Base-by-base conservation (phyloP, 1,140 invertebrate genomes). In the Aethina tumida region DNA sequence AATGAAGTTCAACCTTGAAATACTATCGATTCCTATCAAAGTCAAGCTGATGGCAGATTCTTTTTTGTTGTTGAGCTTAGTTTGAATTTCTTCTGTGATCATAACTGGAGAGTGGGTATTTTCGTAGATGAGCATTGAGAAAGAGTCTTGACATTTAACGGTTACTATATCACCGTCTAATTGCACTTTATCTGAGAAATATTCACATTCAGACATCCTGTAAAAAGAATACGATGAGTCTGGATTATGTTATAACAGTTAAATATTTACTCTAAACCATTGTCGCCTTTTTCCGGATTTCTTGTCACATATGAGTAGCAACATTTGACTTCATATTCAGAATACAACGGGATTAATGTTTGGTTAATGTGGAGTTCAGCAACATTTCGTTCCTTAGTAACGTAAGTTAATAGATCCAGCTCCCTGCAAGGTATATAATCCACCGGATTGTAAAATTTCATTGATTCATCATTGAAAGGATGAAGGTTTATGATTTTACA, bases 1-100 rank as follows among this genome's bases (percentile, higher is more conserved):
- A n/a, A 74, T 69, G 20, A 84, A 73, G 62, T 90, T 85, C 1
- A 82, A 67, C 22, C 84, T 67, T 0, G 87, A 90, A 13, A 89
- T 75, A 16, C 82, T 84, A 53, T 91, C 86, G 34, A 90, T 75
- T 4, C 86, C 87, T 7, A 91, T 55, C 39, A 88, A 63, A 1
- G 90, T 59, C 7, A 93, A 71, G 53, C 75, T 81, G 40, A 76
- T 62, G 34, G 45, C 35, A 1, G 26, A 18, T 5, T 24, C 8
- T 35, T 31, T 22, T 35, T 39, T 24, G 18, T 27, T 30, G 24
- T 39, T 20, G 6, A 33, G n/a, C 41, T 47, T 45, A 7, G 44
- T 43, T 32, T 60, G 54, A 49, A 55, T 30, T 49, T 31, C 13
- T 43, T 47, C 37, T 36, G 59, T 59, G 42, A 56, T 66, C 12